Conservation (phyloP, 2,797 vertebrate genomes). For the Argentina silus region DNA sequence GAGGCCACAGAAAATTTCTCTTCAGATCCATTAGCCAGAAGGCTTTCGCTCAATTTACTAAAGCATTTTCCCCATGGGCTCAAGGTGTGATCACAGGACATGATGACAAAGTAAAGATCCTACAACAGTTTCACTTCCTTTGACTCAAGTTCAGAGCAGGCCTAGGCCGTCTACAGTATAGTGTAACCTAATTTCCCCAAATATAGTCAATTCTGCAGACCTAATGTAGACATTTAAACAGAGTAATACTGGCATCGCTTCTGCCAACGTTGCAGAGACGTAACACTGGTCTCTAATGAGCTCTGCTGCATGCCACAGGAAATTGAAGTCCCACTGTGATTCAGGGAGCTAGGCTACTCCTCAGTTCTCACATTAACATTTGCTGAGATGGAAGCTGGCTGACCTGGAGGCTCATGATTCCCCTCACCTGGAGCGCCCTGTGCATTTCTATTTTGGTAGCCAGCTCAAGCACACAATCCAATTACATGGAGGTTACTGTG, state of each 20-base stretch:
- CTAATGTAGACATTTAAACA: too few species aligned
- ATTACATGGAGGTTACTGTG: conserved; percentile 64
- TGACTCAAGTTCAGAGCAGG: background rate
- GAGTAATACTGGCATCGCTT: background rate
- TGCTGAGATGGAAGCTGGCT: conserved; percentile 46
- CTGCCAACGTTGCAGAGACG: background rate
- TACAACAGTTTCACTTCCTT: background rate
- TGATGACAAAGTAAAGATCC: too few species aligned
- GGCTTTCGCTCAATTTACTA: conserved; percentile 1
- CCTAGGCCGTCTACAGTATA: background rate
- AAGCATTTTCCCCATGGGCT: background rate
- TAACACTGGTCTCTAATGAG: conserved; percentile 1
- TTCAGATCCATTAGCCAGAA: conserved; percentile 16
- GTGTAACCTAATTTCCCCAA: too few species aligned
- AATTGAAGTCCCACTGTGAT: conserved; percentile 11
- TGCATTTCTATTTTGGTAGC: conserved; percentile 73
- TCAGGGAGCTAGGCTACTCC: background rate
- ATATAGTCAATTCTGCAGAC: too few species aligned
- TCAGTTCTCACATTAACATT: conserved; percentile 31
- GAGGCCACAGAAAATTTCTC: conserved; percentile 14
- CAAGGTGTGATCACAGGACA: background rate
- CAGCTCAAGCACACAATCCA: conserved; percentile 74
- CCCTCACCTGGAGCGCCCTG: conserved; percentile 62
- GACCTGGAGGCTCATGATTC: conserved; percentile 60
- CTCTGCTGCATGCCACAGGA: background rate